These are phyloP conservation scores for Drosophila sordidula DNA, from an alignment of 2,888 invertebrate species.

Conservation along the genomic window DNA sequence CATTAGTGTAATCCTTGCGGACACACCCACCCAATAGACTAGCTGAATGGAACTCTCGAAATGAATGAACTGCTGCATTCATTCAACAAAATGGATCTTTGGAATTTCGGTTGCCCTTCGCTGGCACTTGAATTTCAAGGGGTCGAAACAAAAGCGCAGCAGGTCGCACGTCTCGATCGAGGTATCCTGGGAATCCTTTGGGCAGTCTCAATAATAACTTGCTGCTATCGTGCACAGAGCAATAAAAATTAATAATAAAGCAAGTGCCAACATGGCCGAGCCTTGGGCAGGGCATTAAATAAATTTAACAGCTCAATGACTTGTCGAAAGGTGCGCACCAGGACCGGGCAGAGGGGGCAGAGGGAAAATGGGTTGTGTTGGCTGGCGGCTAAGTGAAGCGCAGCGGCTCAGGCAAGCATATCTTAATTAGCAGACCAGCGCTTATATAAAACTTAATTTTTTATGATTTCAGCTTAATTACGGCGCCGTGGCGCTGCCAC, in stretches of 20 bases:
- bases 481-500: constrained; percentile 65
- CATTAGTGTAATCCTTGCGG: constrained; percentile 77
- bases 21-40: constrained; percentile 62
- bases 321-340: constrained; percentile 70
- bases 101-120: constrained; percentile 9
- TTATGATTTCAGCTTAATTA: constrained; percentile 60
- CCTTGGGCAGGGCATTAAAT: constrained; percentile 70
- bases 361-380: background rate
- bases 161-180: constrained; percentile 48
- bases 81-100: constrained; percentile 47
- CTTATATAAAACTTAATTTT: constrained; percentile 66
- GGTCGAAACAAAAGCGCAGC: constrained; percentile 65
- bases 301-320: constrained; percentile 80
- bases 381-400: constrained; percentile 51
- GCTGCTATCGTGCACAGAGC: constrained; percentile 56
- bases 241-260: constrained; percentile 74
- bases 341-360: background rate
- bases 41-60: constrained; percentile 42
- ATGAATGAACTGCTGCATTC: constrained; percentile 65
- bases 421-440: constrained; percentile 68
- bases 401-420: constrained; percentile 55
- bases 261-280: constrained; percentile 69
- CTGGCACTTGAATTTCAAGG: constrained; percentile 35
- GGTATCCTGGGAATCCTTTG: constrained; percentile 72
- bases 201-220: constrained; percentile 40